Conservation (phyloP, 2,113 vertebrate species). For the Astatotilapia flaviijosephi region DNA sequence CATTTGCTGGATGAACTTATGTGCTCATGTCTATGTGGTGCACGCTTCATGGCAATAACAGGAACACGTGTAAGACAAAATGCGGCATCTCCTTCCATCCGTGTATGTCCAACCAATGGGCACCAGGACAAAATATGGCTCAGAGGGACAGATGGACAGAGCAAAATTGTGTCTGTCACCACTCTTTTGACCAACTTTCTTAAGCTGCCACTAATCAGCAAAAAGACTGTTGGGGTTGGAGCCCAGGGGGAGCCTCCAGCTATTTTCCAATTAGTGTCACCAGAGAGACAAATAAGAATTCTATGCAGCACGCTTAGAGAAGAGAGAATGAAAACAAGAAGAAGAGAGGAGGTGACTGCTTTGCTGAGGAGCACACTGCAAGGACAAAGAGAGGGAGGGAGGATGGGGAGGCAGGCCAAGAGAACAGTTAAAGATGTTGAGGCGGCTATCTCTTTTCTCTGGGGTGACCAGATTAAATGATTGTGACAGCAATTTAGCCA, state of each 20-base stretch:
- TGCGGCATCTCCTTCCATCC: not conserved
- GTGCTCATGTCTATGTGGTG: not conserved
- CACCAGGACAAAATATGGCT: not conserved
- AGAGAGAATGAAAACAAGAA: slow-evolving; percentile 11
- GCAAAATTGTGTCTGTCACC: slow-evolving; percentile 13
- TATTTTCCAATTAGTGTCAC: slow-evolving; percentile 78
- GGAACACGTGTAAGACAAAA: not conserved
- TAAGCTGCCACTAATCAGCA: slow-evolving; percentile 72
- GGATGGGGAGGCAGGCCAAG: not conserved
- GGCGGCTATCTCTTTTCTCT: slow-evolving; percentile 23
- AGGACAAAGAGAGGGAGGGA: slow-evolving; percentile 1
- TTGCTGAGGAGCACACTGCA: slow-evolving; percentile 12
- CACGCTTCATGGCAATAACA: not conserved
- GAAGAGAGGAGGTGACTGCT: not conserved
- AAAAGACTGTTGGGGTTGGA: slow-evolving; percentile 57
- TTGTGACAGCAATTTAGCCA: slow-evolving; percentile 71
- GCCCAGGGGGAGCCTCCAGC: slow-evolving; percentile 66
- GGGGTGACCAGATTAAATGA: slow-evolving; percentile 64
- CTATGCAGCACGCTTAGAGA: slow-evolving; percentile 28
- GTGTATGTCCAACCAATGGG: not conserved
- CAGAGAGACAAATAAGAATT: slow-evolving; percentile 66
- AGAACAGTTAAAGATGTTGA: slow-evolving; percentile 12
- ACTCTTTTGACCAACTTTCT: slow-evolving; percentile 52
- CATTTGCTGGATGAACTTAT: not conserved
- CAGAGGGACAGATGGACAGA: slow-evolving; percentile 5